phyloP scores from a whole-genome alignment of 1,140 invertebrate genomes.

The Reticulitermes speratus region DNA sequence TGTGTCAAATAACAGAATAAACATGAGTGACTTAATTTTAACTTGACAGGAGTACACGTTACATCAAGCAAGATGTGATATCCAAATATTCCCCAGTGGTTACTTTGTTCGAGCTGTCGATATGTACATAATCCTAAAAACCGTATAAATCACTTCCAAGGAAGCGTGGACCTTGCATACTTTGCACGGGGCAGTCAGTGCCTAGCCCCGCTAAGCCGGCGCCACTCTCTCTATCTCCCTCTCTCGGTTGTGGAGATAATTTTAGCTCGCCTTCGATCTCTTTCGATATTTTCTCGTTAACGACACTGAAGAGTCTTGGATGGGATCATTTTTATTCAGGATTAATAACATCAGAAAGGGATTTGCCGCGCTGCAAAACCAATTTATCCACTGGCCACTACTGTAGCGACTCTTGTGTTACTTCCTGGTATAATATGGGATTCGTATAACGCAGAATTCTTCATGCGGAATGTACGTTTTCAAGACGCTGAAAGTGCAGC shows the following conservation, averaged over 20 bases:
- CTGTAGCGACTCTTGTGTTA: not conserved
- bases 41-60: no score
- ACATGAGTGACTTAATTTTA: no score
- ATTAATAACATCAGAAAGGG: not conserved
- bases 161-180: not conserved
- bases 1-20: no score
- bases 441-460: not conserved
- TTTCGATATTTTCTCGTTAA: not conserved
- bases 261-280: not conserved
- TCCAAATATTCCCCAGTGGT: no score
- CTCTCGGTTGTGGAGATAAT: not conserved
- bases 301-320: not conserved
- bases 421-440: not conserved
- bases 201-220: not conserved
- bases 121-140: not conserved
- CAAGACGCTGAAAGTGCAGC: not conserved
- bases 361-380: not conserved
- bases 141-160: not conserved
- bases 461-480: not conserved
- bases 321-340: not conserved
- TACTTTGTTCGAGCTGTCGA: not conserved
- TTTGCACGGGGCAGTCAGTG: not conserved
- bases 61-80: no score
- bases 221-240: no score
- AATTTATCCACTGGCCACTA: not conserved